Evolutionary conservation across 2,888 invertebrate genomes (phyloP), one percentile per base, ranked within the genome.

Genomic region (Nomada fabriciana): DNA sequence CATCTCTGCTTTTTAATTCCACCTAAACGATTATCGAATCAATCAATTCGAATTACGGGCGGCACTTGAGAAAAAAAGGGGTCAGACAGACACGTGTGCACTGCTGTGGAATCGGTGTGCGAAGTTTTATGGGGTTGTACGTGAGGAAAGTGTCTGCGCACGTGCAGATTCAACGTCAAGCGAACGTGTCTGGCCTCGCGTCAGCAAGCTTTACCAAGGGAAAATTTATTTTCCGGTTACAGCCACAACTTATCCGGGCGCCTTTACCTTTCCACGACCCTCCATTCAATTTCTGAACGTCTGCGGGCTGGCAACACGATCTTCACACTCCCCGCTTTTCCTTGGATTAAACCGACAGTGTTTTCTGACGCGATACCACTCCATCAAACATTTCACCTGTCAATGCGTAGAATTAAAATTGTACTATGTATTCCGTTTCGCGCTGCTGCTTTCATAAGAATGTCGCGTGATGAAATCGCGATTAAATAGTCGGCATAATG

Each of bases 171-270:
- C 73, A 52, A 76, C 65, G 75, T 73, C 75, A 76, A 43, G 72
- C 53, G 59, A 85, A 81, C 79, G 82, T 75, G 76, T 79, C 67
- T 74, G 42, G 61, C 60, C 79, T 63, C 64, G 72, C 65, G 72
- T 70, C 76, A 69, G 68, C 68, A 68, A 69, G 71, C 78, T 84
- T 79, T 82, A 72, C 76, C 67, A 78, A 72, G 79, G 57, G 82
- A 78, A 85, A 83, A 89, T 89, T 89, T 88, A 89, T 89, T 88
- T 86, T 80, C 83, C 80, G 82, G 75, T 82, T 84, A 80, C 85
- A 72, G 72, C 81, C 84, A 83, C 86, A 86, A 89, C 76, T 89
- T 85, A 86, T 80, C 84, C 80, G 52, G 50, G 18, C 72, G 77
- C 68, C 76, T 70, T 80, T 76, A 68, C 75, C 77, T 72, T 81